Evolutionary conservation across 2,888 invertebrate genomes (phyloP).

Genomic region (Thelaira solivaga): DNA sequence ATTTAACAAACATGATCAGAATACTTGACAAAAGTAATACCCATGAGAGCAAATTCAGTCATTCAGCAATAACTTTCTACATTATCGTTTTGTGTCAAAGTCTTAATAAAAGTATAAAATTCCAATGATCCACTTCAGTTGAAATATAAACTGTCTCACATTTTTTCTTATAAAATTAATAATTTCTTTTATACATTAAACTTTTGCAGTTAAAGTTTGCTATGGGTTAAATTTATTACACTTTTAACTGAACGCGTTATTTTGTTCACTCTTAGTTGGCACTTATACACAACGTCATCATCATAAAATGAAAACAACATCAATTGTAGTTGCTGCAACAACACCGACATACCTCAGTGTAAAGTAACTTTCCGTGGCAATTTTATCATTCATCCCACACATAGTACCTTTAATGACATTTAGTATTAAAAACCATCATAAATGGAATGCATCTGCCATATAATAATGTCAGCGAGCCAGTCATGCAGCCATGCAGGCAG

Average conservation of each 20-base stretch:
- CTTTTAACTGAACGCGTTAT: slow-evolving; percentile 33
- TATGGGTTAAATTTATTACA: slow-evolving; percentile 38
- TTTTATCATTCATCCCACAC: slow-evolving; percentile 38
- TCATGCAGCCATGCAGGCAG: slow-evolving; percentile 4
- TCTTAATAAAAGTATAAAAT: no score
- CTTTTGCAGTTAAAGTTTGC: not conserved
- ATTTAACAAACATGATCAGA: no score
- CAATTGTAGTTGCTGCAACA: slow-evolving; percentile 11
- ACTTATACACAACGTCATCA: slow-evolving; percentile 51
- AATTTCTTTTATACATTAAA: no score
- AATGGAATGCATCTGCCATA: slow-evolving; percentile 55
- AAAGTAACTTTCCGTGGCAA: slow-evolving; percentile 36
- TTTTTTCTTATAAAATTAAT: no score
- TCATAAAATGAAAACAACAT: slow-evolving; percentile 37
- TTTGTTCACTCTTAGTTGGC: slow-evolving; percentile 31
- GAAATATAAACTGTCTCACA: no score
- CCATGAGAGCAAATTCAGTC: no score
- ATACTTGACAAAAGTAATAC: no score
- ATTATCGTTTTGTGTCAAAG: no score
- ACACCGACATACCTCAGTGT: slow-evolving; percentile 7
- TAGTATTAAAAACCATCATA: slow-evolving; percentile 58
- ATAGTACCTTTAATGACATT: slow-evolving; percentile 49
- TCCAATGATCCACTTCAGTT: no score
- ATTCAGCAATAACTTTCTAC: no score
- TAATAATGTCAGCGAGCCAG: slow-evolving; percentile 45